Evolutionary conservation across 1,140 invertebrate genomes (phyloP), one percentile per base, ranked within the genome.

Genomic region (Trachymyrmex cornetzi): DNA sequence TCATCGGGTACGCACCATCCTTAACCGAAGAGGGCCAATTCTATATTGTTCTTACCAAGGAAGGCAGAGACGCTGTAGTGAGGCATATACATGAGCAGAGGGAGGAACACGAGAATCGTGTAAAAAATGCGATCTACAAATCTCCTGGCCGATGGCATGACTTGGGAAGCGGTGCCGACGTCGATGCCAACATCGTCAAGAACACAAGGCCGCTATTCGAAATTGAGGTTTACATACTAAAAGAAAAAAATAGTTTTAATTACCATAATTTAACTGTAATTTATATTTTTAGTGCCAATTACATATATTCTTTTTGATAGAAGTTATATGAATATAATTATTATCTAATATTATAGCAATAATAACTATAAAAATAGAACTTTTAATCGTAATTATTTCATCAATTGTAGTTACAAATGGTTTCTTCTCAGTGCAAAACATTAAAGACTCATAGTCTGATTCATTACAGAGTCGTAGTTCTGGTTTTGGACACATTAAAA

Each of bases 1-100:
- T 98, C 0, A 95, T 98, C 66, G 97, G 97, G 14, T 98, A 97
- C 88, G 96, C 97, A 7, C 96, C 96, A 0, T 95, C 96, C 59
- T 95, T 96, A 0, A 95, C 95, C n/a, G 94, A 96, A 44, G 93
- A 96, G 1, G 96, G 96, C 71, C 96, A 97, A 87, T 97, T 97
- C 91, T 97, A 97, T 89, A 94, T 97, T n/a, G 97, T 97, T 85
- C 92, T 97, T 12, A 97, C 96, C 7, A 94, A 95, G 82, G 89
- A 94, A 0, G 95, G 94, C 59, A 93, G 94, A 67, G 94, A 95
- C 16, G 91, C 93, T n/a, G 94, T 97, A 0, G 88, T 95, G 12
- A 86, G 93, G 6, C 93, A 96, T 11, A 96, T 96, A 69, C 95
- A 96, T 86, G 94, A 95, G 1, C 94, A 96, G 64, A 96, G 96